These are phyloP conservation scores for Pocillopora verrucosa DNA, from an alignment of 64 coral and sea anemone species.

Conservation along the genomic window DNA sequence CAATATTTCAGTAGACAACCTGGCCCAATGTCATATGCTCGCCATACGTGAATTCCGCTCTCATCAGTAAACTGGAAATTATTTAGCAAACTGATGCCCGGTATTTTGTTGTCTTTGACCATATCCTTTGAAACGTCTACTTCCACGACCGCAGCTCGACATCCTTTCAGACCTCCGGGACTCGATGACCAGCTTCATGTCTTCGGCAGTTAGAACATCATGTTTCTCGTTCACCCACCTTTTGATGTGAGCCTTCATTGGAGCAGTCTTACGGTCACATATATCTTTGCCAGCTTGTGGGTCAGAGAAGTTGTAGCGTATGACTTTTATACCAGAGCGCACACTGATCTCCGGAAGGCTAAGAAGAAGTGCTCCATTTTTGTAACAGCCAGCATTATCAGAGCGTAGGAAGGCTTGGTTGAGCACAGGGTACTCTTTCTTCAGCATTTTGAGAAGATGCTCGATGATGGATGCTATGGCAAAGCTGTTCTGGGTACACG, in stretches of 20 bases:
- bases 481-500: conserved; percentile 65
- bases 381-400: conserved; percentile 43
- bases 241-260: conserved; percentile 60
- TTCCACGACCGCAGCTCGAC: conserved; percentile 39
- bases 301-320: conserved; percentile 49
- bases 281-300: conserved; percentile 60
- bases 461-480: conserved; percentile 51
- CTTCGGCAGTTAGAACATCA: conserved; percentile 46
- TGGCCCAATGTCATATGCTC: too few species aligned
- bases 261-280: conserved; percentile 41
- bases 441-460: conserved; percentile 39
- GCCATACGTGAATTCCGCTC: too few species aligned
- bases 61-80: too few species aligned
- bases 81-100: conserved; percentile 45
- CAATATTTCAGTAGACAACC: too few species aligned
- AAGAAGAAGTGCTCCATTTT: conserved; percentile 17
- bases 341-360: conserved; percentile 31
- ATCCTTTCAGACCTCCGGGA: conserved; percentile 58
- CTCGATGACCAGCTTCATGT: conserved; percentile 49
- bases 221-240: conserved; percentile 60
- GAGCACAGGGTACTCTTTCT: conserved; percentile 52
- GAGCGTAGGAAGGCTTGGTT: conserved; percentile 32
- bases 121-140: conserved; percentile 26
- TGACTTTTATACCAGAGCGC: conserved; percentile 22
- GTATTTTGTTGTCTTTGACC: conserved; percentile 37